Percentiles rank a stretch among this genome's conserved stretches.
Evolutionary conservation across 2,888 invertebrate species (phyloP).

Genomic region (Dendrolimus pini): DNA sequence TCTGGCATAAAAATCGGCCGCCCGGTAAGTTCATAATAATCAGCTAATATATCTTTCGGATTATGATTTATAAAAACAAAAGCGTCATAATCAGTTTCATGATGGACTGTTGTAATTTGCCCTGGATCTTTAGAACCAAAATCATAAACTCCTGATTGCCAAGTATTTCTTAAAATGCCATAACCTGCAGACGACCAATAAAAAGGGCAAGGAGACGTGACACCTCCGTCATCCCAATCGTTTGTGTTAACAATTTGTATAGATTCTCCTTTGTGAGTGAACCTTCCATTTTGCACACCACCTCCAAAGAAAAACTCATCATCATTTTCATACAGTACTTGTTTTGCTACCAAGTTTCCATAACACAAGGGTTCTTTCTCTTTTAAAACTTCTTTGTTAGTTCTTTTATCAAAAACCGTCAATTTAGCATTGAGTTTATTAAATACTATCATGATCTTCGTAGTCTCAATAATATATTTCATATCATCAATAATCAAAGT

Average conservation of each 20-base stretch:
- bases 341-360: slow-evolving; percentile 29
- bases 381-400: slow-evolving; percentile 41
- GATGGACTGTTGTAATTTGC: slow-evolving; percentile 34
- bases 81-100: slow-evolving; percentile 46
- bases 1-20: slow-evolving; percentile 57
- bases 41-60: slow-evolving; percentile 47
- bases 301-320: slow-evolving; percentile 62
- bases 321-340: slow-evolving; percentile 36
- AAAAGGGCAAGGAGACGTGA: slow-evolving; percentile 61
- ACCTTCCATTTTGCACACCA: slow-evolving; percentile 67
- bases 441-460: slow-evolving; percentile 45
- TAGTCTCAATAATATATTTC: slow-evolving; percentile 37
- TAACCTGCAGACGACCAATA: slow-evolving; percentile 64
- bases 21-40: slow-evolving; percentile 64
- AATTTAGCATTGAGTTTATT: slow-evolving; percentile 48
- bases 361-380: slow-evolving; percentile 46
- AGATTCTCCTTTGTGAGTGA: slow-evolving; percentile 53
- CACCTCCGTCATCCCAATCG: slow-evolving; percentile 56
- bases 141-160: slow-evolving; percentile 56
- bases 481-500: slow-evolving; percentile 26
- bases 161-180: slow-evolving; percentile 59
- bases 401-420: slow-evolving; percentile 41
- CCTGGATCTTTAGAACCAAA: slow-evolving; percentile 36
- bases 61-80: slow-evolving; percentile 51
- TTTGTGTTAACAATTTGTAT: slow-evolving; percentile 56